Evolutionary conservation across 2,113 vertebrate genomes (phyloP).

Genomic region (Glareola pratincola): DNA sequence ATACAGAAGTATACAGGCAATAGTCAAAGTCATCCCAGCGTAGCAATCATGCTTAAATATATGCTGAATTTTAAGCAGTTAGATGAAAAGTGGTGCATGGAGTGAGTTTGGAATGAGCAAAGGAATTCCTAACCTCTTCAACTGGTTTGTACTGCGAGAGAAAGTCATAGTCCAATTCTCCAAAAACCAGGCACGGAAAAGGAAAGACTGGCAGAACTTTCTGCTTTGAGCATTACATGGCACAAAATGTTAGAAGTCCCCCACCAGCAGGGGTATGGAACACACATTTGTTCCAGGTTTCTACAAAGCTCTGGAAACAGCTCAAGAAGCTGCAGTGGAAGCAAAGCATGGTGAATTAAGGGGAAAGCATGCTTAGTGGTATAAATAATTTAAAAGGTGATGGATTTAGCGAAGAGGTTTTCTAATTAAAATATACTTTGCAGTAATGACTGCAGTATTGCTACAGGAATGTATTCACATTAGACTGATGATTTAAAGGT

Average conservation of each 20-base stretch:
- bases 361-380: background rate
- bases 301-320: background rate
- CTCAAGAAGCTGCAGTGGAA: background rate
- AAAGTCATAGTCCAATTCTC: background rate
- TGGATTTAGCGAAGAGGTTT: background rate
- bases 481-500: background rate
- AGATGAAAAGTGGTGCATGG: background rate
- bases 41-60: background rate
- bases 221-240: background rate
- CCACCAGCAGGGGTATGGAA: background rate
- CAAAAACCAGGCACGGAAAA: background rate
- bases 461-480: background rate
- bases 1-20: background rate
- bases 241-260: background rate
- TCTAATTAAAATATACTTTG: background rate
- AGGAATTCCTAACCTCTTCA: background rate
- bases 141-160: background rate
- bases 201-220: background rate
- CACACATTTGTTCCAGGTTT: background rate
- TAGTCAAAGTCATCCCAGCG: background rate
- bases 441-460: background rate
- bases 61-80: background rate
- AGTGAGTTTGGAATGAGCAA: background rate
- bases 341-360: background rate
- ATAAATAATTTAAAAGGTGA: background rate